phyloP scores from a whole-genome alignment of 2,113 vertebrate species.

The Platanista minor region DNA sequence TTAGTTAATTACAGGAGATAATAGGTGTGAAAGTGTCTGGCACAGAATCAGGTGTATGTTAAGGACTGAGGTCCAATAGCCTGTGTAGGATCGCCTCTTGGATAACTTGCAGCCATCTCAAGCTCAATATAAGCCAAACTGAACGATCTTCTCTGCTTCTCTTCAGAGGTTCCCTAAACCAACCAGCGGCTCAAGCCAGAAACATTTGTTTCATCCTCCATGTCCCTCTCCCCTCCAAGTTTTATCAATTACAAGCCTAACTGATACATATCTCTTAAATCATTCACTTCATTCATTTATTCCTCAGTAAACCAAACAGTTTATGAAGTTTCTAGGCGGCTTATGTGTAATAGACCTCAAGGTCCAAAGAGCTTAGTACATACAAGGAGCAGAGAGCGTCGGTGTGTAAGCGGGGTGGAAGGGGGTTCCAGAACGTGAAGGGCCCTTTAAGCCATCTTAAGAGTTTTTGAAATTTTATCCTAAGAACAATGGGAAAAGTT shows the following conservation, averaged over 20 bases:
- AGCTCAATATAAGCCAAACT: not conserved
- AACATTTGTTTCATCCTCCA: not conserved
- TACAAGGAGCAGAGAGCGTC: not conserved
- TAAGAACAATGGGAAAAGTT: not conserved
- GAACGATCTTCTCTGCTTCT: not conserved
- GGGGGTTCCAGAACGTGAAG: not conserved
- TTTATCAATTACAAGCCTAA: not conserved
- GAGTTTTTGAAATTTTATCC: constrained; percentile 10
- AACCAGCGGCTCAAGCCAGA: not conserved
- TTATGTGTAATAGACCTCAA: not conserved
- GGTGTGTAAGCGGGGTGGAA: not conserved
- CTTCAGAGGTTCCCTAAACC: not conserved
- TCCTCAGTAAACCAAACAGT: not conserved
- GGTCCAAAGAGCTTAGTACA: not conserved
- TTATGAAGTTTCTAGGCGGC: not conserved
- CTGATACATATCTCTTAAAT: not conserved
- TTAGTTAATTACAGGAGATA: constrained; percentile 45
- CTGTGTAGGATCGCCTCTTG: not conserved
- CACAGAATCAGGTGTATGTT: not conserved
- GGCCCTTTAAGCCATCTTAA: not conserved
- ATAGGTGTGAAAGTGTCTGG: not conserved
- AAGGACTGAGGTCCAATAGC: not conserved
- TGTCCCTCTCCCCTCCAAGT: not conserved
- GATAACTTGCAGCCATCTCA: not conserved
- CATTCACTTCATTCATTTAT: not conserved